Conservation (phyloP, 1,140 invertebrate species). For the Ceratina calcarata region DNA sequence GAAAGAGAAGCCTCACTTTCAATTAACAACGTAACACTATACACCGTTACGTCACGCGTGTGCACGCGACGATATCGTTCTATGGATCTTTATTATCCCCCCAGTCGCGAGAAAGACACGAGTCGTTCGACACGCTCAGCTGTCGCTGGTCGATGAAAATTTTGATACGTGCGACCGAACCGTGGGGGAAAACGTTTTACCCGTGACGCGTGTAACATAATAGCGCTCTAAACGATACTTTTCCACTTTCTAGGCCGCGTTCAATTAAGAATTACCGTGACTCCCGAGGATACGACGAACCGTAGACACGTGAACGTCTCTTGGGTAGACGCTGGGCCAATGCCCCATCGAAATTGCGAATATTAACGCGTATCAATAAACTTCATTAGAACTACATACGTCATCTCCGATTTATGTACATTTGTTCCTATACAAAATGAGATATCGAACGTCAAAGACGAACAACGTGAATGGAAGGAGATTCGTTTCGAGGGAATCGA, state of each 20-base stretch:
- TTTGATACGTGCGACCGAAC: neutral
- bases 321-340: slow-evolving; percentile 49
- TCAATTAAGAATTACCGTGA: neutral
- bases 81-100: neutral
- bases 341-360: slow-evolving; percentile 58
- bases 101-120: neutral
- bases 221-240: slow-evolving; percentile 33
- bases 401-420: neutral
- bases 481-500: too few species aligned
- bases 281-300: slow-evolving; percentile 13
- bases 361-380: slow-evolving; percentile 34
- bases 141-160: slow-evolving; percentile 1
- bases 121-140: neutral
- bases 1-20: slow-evolving; percentile 5
- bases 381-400: slow-evolving; percentile 27
- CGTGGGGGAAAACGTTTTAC: neutral
- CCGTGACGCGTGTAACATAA: neutral
- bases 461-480: too few species aligned
- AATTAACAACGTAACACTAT: neutral
- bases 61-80: neutral
- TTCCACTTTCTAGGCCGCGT: slow-evolving; percentile 29
- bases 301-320: slow-evolving; percentile 26
- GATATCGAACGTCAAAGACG: too few species aligned
- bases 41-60: neutral
- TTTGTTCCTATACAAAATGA: too few species aligned